A percentile compares a stretch with the other conserved stretches of the same genome.
phyloP scores from a whole-genome alignment of 1,140 invertebrate species.

The Cardiocondyla obscurior region DNA sequence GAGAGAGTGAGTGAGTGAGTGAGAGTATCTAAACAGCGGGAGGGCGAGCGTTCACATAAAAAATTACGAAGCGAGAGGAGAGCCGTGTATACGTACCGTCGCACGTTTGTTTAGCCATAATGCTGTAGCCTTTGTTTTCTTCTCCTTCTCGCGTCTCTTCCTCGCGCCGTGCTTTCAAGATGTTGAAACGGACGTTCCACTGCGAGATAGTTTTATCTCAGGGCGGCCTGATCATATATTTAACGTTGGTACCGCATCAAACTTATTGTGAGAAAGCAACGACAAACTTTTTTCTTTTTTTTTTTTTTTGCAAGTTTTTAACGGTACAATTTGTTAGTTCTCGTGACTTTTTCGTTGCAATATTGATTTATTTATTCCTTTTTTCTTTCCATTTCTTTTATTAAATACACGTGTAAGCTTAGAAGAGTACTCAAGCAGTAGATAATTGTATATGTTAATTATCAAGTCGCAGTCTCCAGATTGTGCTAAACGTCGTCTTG shows the following conservation, averaged over 20 bases:
- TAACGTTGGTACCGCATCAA: not conserved
- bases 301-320: not conserved
- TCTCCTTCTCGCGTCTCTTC: not conserved
- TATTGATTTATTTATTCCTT: not conserved
- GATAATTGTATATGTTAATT: not conserved
- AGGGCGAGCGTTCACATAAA: not conserved
- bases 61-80: not conserved
- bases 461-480: not conserved
- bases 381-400: not conserved
- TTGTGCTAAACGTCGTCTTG: not conserved
- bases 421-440: no score
- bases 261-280: no score
- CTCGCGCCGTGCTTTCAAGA: not conserved
- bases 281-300: no score
- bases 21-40: not conserved
- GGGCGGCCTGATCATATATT: not conserved
- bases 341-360: no score
- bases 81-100: not conserved
- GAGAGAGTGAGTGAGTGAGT: not conserved
- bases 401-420: not conserved
- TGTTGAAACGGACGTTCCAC: not conserved
- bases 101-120: not conserved
- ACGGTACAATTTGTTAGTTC: no score
- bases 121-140: not conserved
- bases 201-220: not conserved